These are phyloP conservation scores for Cybosia mesomella DNA, from an alignment of 2,888 invertebrate species.

Conservation along the genomic window DNA sequence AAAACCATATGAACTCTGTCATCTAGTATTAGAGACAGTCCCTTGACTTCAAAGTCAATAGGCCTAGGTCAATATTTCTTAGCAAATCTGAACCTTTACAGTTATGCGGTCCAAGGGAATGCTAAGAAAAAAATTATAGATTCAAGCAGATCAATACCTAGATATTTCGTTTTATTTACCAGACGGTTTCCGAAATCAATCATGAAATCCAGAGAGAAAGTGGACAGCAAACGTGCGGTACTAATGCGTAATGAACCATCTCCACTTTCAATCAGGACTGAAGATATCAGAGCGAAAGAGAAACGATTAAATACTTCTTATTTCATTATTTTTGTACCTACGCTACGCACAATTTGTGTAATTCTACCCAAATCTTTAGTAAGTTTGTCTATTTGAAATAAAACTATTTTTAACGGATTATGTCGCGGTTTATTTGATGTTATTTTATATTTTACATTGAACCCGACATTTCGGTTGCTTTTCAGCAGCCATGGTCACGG, in stretches of 20 bases:
- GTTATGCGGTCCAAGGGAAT: neutral
- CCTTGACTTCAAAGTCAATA: neutral
- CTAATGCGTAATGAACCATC: slow-evolving; percentile 2
- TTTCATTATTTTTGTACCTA: neutral
- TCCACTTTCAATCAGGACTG: slow-evolving; percentile 13
- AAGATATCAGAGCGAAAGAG: neutral
- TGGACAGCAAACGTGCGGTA: slow-evolving; percentile 9
- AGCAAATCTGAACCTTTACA: too few relatives aligned
- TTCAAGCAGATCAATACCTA: neutral
- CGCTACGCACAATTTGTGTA: slow-evolving; percentile 21
- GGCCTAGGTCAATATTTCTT: too few relatives aligned
- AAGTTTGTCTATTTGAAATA: too few relatives aligned
- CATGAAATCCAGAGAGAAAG: slow-evolving; percentile 13
- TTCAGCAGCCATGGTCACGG: too few relatives aligned
- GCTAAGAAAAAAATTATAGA: too few relatives aligned
- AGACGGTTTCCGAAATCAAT: slow-evolving; percentile 7
- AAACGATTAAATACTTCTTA: neutral
- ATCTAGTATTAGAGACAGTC: neutral
- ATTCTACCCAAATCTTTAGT: too few relatives aligned
- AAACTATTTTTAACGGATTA: too few relatives aligned
- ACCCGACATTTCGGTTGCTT: too few relatives aligned
- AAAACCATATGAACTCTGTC: neutral
- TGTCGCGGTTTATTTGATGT: too few relatives aligned
- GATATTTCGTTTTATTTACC: neutral
- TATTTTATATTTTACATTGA: too few relatives aligned